phyloP scores from a whole-genome alignment of 2,888 invertebrate species.

The Hirudinaria manillensis region DNA sequence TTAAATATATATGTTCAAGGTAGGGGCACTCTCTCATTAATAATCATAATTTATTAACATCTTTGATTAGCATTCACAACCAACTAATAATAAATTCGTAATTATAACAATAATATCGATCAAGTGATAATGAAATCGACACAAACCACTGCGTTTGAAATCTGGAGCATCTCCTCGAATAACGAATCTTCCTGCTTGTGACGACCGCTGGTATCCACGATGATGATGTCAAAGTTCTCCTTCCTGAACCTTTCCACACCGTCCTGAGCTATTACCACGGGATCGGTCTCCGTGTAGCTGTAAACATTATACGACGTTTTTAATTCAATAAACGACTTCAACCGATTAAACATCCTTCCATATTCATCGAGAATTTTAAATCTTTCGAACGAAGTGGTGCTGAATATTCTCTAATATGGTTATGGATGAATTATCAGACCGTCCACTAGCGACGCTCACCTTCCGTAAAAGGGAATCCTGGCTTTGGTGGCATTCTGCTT shows the following conservation, averaged over 20 bases:
- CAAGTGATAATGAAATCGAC: too few species aligned
- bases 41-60: too few species aligned
- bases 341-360: too few species aligned
- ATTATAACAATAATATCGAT: not conserved
- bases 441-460: slow-evolving; percentile 58
- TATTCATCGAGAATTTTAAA: too few species aligned
- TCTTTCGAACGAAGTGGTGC: too few species aligned
- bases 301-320: slow-evolving; percentile 41
- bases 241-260: slow-evolving; percentile 98
- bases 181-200: slow-evolving; percentile 98
- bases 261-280: slow-evolving; percentile 95
- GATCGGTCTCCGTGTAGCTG: slow-evolving; percentile 97
- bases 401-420: too few species aligned
- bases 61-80: not conserved
- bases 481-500: slow-evolving; percentile 99
- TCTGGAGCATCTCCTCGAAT: slow-evolving; percentile 99
- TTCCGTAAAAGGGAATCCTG: slow-evolving; percentile 97
- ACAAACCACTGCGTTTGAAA: slow-evolving; percentile 83
- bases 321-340: too few species aligned
- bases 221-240: slow-evolving; percentile 96
- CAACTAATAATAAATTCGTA: not conserved
- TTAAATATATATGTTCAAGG: not conserved
- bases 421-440: too few species aligned
- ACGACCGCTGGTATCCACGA: slow-evolving; percentile 96
- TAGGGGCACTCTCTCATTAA: too few species aligned